Base-by-base conservation (phyloP, 92 coral and sea anemone genomes). In the Montipora capitata region DNA sequence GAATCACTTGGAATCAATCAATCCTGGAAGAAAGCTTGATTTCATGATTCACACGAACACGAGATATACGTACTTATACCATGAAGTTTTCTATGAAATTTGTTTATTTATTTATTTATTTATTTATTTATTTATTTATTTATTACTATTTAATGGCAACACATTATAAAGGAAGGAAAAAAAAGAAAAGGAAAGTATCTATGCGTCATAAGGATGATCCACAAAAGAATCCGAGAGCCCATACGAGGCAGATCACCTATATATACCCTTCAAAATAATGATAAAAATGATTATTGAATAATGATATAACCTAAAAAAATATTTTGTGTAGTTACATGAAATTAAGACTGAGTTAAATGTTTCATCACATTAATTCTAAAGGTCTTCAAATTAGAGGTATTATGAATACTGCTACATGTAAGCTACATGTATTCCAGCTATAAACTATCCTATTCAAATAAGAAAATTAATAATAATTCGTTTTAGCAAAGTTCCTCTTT, bases 381-480 rank as follows among this genome's bases (percentile, higher is more conserved):
- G 13, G 73, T 68, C 4, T 68, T 38, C 73, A 27, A 7, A 38
- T 10, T 27, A 27, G 13, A 68, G 38, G n/a, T 9, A n/a, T 68
- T 10, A 40, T 27, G 43, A 68, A 27, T 27, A 4, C 20, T 0
- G 38, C 73, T 38, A 44, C n/a, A n/a, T 49, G n/a, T 27, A 68
- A 40, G 44, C 73, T 38, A 27, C 35, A 27, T 27, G 35, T 27
- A 65, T 65, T 68, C 73, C 73, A 11, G 44, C 16, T 10, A 68
- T 27, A 16, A 68, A 8, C 73, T 40, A 35, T 68, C 48, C 73
- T 39, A 68, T 68, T 39, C 35, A 68, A 68, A 68, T 68, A 68
- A 68, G 49, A 68, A 68, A 68, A 74, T 54, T 82, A 71, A 39
- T 71, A 82, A 48, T 41, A 68, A 71, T 70, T 61, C 57, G 79